Evolutionary conservation across 2,113 vertebrate species (phyloP), one percentile per base, ranked within the genome.

Genomic region (Cynocephalus volans): DNA sequence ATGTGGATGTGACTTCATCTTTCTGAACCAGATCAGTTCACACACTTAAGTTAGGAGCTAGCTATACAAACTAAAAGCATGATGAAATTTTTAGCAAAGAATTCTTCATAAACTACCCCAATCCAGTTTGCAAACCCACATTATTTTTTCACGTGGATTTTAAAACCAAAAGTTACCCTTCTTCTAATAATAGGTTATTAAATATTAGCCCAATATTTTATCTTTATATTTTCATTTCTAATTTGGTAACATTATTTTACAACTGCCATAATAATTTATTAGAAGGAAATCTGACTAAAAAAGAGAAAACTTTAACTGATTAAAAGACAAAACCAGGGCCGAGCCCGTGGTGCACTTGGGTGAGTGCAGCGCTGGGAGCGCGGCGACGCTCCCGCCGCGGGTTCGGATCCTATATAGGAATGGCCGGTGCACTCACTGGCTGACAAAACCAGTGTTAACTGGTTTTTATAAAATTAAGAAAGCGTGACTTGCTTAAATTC

Each of bases 261-360:
- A 88, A 69, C 19, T 36, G 41, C 72, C 67, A 19, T 2, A 75
- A 26, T 48, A 85, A 56, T 14, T 81, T 28, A 33, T 67, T 9
- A 50, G 36, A 69, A 77, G 33, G 89, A 81, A 96, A 36, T 86
- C 36, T 72, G 21, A 81, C 12, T 21, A 26, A 76, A 93, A 88
- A 72, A 19, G 72, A 54, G 24, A 41, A 41, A 41, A 41, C 41
- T 41, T 14, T 7, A 67, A 83, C 19, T 26, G 56, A 77, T 10
- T n/a, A 54, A 80, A 75, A 67, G 54, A 31, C 54, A 76, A 76
- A 90, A 81, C 21, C 41, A 79, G 18, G n/a, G n/a, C n/a, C n/a
- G n/a, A n/a, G n/a, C n/a, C n/a, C n/a, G n/a, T n/a, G n/a, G n/a
- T n/a, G n/a, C n/a, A n/a, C n/a, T n/a, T n/a, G n/a, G n/a, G n/a